Conservation (phyloP, 2,888 invertebrate species). For the Drosophila borborema region DNA sequence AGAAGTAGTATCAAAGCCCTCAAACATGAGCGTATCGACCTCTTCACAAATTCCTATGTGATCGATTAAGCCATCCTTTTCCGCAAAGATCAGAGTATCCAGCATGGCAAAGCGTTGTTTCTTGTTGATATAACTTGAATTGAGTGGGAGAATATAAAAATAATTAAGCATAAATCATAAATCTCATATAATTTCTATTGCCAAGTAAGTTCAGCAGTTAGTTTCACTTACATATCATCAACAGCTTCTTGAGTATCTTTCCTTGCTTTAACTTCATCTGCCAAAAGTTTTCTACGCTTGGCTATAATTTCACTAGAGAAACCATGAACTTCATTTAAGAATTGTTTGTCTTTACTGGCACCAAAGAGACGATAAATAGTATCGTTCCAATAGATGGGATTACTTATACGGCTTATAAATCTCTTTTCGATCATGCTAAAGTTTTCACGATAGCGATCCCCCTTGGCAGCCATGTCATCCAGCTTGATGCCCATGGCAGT, state of each 20-base stretch:
- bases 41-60: conserved; percentile 88
- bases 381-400: conserved; percentile 63
- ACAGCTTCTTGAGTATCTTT: conserved; percentile 12
- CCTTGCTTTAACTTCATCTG: conserved; percentile 33
- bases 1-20: conserved; percentile 76
- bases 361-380: conserved; percentile 56
- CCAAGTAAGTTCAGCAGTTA: not conserved
- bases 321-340: conserved; percentile 65
- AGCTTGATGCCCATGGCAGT: conserved; percentile 80
- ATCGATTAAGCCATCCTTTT: conserved; percentile 75
- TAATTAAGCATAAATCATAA: not conserved
- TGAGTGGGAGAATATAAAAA: not conserved
- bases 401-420: conserved; percentile 67
- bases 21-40: conserved; percentile 89
- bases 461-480: conserved; percentile 75
- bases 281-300: conserved; percentile 66
- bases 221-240: conserved; percentile 51
- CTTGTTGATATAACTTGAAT: conserved; percentile 60
- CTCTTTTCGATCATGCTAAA: conserved; percentile 70
- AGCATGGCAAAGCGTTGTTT: conserved; percentile 79
- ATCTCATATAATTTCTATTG: no score
- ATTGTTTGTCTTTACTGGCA: conserved; percentile 45
- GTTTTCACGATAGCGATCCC: conserved; percentile 72
- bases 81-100: conserved; percentile 74
- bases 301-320: conserved; percentile 81